Evolutionary conservation across 2,113 vertebrate genomes (phyloP).

Genomic region (Xiphophorus hellerii): DNA sequence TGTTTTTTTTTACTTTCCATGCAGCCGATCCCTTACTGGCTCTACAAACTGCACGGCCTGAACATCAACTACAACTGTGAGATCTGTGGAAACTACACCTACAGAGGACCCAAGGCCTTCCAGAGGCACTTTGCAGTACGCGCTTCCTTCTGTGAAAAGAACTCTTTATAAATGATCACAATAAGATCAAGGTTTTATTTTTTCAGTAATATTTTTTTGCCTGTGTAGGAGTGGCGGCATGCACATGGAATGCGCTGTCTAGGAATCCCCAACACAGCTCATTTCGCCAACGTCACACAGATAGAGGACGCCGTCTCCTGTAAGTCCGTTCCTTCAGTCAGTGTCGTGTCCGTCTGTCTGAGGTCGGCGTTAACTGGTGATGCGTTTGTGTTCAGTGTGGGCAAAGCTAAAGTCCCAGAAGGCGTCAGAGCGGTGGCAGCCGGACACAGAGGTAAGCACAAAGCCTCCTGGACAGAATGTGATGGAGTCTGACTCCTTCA

Average conservation of each 20-base stretch:
- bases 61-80: slow-evolving; percentile 99
- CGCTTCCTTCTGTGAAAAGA: neutral
- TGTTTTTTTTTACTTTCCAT: slow-evolving; percentile 14
- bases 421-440: slow-evolving; percentile 96
- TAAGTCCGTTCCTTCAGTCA: slow-evolving; percentile 63
- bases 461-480: no score
- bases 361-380: neutral
- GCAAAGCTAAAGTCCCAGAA: slow-evolving; percentile 98
- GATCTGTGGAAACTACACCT: slow-evolving; percentile 98
- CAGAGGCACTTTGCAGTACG: slow-evolving; percentile 83
- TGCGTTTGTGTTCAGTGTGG: slow-evolving; percentile 85
- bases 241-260: slow-evolving; percentile 97
- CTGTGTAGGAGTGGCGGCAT: slow-evolving; percentile 92
- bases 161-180: no score
- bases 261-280: slow-evolving; percentile 97
- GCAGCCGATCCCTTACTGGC: slow-evolving; percentile 96
- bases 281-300: slow-evolving; percentile 98
- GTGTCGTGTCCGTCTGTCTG: neutral
- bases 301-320: slow-evolving; percentile 96
- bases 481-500: fast-evolving
- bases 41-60: slow-evolving; percentile 95
- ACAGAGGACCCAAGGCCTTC: slow-evolving; percentile 97
- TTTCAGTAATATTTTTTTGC: neutral
- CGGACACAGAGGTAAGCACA: slow-evolving; percentile 92
- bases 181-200: neutral